Evolutionary conservation across 2,888 invertebrate species (phyloP), one percentile per base, ranked within the genome.

Genomic region (Pristionchus fissidentatus): DNA sequence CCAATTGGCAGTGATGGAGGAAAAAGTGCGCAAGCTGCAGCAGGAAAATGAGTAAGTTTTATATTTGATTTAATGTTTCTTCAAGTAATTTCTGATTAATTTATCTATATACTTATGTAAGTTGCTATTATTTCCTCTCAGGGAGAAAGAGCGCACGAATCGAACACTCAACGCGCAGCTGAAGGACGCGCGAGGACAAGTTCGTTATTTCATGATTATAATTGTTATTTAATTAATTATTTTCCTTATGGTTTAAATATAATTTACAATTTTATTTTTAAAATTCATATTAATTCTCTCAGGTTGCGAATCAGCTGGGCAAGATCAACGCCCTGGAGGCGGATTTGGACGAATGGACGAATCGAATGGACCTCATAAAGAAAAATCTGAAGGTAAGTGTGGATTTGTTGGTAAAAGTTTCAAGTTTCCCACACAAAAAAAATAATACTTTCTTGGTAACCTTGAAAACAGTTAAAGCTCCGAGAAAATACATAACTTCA

Each of bases 181-280:
- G 41, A 87, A 84, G 55, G 89, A 90, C 46, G 88, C 88, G 15
- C 83, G 88, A 26, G 85, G 84, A 43, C 86, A 88, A 82, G 83
- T 88, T 38, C 5, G 1, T 15, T n/a, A n/a, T n/a, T n/a, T n/a
- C n/a, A n/a, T 60, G 10, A 8, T 32, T 57, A 29, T 57, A 32
- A 22, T 66, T 22, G 19, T 38, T 22, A 32, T 66, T 66, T 32
- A 62, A 62, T 29, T 15, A 15, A 62, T 35, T 62, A 29, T 35
- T 57, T 70, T 29, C 15, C 4, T 29, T 46, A 15, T 49, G 10
- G 10, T 10, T 49, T 49, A 49, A 49, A n/a, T n/a, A n/a, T n/a
- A n/a, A n/a, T n/a, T 66, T 35, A 43, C 43, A 13, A 29, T 38
- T 41, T 70, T 29, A 32, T 70, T 41, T 70, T n/a, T n/a, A 3